Evolutionary conservation across 2,113 vertebrate species (phyloP).

Genomic region (Myotis lucifugus): DNA sequence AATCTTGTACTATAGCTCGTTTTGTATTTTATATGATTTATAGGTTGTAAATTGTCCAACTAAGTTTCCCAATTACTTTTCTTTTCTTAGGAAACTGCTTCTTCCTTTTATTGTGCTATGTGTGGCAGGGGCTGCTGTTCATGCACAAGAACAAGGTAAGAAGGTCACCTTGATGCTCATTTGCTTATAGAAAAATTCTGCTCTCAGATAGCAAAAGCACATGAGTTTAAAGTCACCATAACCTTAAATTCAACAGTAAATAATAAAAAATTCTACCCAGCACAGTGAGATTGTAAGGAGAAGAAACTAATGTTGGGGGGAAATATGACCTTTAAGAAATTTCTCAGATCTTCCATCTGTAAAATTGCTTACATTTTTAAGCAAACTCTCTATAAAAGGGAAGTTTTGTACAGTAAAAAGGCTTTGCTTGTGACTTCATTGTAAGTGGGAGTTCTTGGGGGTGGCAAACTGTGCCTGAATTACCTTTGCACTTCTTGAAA

Average conservation of each 20-base stretch:
- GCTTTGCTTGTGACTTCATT: conserved; percentile 85
- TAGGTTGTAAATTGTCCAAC: conserved; percentile 34
- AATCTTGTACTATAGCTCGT: not conserved
- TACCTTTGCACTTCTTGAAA: conserved; percentile 86
- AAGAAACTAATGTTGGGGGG: conserved; percentile 75
- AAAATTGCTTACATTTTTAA: conserved; percentile 88
- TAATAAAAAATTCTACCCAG: conserved; percentile 72
- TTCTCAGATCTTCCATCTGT: conserved; percentile 81
- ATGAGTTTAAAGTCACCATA: conserved; percentile 45
- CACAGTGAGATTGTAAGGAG: conserved; percentile 71
- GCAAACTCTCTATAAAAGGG: conserved; percentile 82
- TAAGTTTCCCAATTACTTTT: conserved; percentile 45
- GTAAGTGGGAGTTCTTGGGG: conserved; percentile 86
- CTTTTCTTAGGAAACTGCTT: conserved; percentile 89
- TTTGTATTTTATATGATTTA: not conserved
- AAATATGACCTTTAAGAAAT: conserved; percentile 87
- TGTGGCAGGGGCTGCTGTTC: conserved; percentile 86
- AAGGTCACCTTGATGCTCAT: not conserved
- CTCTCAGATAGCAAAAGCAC: conserved; percentile 1
- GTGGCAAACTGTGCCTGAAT: conserved; percentile 80
- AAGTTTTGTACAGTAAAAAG: conserved; percentile 85
- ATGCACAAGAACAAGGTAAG: conserved; percentile 89
- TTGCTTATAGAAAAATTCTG: conserved; percentile 15
- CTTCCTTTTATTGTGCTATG: conserved; percentile 93
- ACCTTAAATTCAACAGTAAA: conserved; percentile 42